Evolutionary conservation across 2,888 invertebrate species (phyloP).

Genomic region (Synanthedon formicaeformis): DNA sequence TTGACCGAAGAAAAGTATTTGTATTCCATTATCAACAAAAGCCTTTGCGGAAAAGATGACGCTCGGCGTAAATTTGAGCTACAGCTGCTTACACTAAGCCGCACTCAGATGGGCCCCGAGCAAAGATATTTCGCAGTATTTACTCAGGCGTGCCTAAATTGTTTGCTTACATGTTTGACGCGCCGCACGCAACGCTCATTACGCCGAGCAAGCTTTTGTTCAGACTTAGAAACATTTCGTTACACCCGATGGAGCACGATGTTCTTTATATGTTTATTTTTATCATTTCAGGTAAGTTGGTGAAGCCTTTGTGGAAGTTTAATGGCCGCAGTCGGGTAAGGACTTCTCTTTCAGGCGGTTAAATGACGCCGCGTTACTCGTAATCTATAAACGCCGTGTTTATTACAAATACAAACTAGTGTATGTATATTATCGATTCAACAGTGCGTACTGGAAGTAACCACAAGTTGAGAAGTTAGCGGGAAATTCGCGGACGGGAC

Average conservation of each 20-base stretch:
- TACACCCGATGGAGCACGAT: slow-evolving; percentile 55
- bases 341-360: slow-evolving; percentile 36
- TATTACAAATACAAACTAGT: neutral
- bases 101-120: slow-evolving; percentile 50
- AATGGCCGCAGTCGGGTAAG: slow-evolving; percentile 49
- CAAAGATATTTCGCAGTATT: slow-evolving; percentile 66
- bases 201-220: slow-evolving; percentile 60
- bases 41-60: slow-evolving; percentile 59
- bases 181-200: slow-evolving; percentile 65
- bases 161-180: slow-evolving; percentile 70
- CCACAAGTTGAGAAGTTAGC: neutral
- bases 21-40: slow-evolving; percentile 67
- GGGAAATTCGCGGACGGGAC: slow-evolving; percentile 5
- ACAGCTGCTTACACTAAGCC: slow-evolving; percentile 52
- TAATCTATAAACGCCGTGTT: too few relatives aligned
- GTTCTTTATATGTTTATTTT: slow-evolving; percentile 61
- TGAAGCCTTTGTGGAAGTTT: slow-evolving; percentile 37
- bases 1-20: slow-evolving; percentile 57
- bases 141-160: slow-evolving; percentile 69
- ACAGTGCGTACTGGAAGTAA: neutral
- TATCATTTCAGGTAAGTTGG: slow-evolving; percentile 63
- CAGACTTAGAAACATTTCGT: slow-evolving; percentile 63
- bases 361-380: neutral
- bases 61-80: slow-evolving; percentile 54
- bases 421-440: neutral